Conservation (phyloP, 1,140 invertebrate genomes). For the Apis florea region DNA sequence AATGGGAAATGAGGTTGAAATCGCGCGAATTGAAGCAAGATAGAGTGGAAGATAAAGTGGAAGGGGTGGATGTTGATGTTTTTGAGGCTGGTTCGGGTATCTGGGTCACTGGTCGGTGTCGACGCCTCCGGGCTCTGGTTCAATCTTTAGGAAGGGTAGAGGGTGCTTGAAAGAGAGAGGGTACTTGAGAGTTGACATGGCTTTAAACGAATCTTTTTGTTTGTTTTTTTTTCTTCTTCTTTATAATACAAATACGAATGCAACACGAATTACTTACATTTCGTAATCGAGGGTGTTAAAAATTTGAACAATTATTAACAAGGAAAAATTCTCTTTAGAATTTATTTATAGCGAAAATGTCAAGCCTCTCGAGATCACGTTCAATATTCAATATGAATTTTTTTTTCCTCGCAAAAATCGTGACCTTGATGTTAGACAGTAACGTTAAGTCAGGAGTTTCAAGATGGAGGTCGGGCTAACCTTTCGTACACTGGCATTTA, state of each 20-base stretch:
- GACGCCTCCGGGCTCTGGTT: not conserved
- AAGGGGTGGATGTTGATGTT: constrained; percentile 3
- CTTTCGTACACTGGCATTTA: constrained; percentile 48
- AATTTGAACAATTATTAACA: not conserved
- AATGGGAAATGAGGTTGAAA: not conserved
- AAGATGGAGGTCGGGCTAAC: constrained; percentile 29
- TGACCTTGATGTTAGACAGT: constrained; percentile 20
- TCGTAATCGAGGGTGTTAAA: too few species aligned
- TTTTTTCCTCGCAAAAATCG: not conserved
- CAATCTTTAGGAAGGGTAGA: not conserved
- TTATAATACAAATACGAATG: too few species aligned
- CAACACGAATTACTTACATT: not conserved
- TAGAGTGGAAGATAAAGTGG: not conserved
- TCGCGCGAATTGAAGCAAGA: not conserved
- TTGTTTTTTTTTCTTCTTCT: not conserved
- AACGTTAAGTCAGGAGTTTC: constrained; percentile 20
- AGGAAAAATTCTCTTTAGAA: not conserved
- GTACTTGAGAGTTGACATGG: not conserved
- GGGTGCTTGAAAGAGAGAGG: too few species aligned
- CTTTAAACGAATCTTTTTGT: not conserved
- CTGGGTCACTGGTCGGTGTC: constrained; percentile 37
- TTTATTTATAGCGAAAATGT: not conserved
- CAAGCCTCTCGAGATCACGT: not conserved
- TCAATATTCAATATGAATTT: not conserved
- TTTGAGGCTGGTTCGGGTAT: constrained; percentile 2